Evolutionary conservation across 2,888 invertebrate species (phyloP), one percentile per base, ranked within the genome.

Genomic region (Quadroppia sp.): DNA sequence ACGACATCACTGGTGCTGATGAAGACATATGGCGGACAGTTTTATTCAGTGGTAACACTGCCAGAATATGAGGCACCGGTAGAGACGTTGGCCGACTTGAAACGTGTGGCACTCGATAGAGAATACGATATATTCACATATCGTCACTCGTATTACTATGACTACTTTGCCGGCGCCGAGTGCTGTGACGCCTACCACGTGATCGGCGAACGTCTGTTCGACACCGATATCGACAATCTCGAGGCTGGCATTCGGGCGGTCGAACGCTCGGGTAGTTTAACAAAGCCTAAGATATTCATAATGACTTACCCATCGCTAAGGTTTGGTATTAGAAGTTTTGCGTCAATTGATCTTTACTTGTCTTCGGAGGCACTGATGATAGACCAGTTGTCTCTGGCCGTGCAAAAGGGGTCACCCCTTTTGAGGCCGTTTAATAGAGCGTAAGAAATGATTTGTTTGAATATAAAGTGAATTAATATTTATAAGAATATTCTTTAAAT

Each of bases 21-120:
- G 30, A 72, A 72, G 13, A 59, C 59, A 1, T 72, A 72, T 30
- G 56, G 56, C 32, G 50, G 56, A 36, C 23, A 67, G 11, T 72
- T 72, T 42, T 72, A 72, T 61, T 72, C 72, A 20, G 42, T 42
- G 23, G 17, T 72, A 4, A 72, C 72, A 25, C 13, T 72, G 3
- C 72, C 72, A 1, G 59, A 20, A 32, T 72, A 69, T 42, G 20
- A 72, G 20, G 23, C 36, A 4, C 56, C 72, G 32, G 30, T 72
- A 3, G 72, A 72, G n/a, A 72, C 72, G 1, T 20, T 72, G n/a
- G 7, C 1, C 9, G 72, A 72, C 17, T 61, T 72, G 20, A n/a
- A 56, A 13, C 1, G 30, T 6, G 72, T 61, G 2, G 61, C 30
- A 6, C 6, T 28, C 30, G 32, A 36, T 25, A 32, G n/a, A n/a